These are phyloP conservation scores for Andrena marginata DNA, from an alignment of 2,888 invertebrate genomes.

Conservation along the genomic window DNA sequence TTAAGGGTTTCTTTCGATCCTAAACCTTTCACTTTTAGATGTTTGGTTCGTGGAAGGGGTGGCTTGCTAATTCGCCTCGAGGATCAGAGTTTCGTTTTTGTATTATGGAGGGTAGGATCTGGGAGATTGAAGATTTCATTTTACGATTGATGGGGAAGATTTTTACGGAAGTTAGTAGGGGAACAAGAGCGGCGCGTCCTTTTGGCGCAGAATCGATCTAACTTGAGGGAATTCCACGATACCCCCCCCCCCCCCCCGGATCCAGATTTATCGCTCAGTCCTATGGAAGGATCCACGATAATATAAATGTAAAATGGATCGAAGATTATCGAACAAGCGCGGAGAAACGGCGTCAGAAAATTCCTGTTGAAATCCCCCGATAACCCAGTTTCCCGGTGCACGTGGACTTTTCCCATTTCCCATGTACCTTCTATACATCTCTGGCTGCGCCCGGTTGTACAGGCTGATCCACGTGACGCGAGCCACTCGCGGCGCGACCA, in stretches of 20 bases:
- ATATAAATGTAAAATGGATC: conserved; percentile 62
- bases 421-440: conserved; percentile 35
- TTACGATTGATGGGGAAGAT: not conserved
- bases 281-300: conserved; percentile 43
- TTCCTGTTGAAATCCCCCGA: conserved; percentile 55
- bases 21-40: not conserved
- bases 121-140: not conserved
- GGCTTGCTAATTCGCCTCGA: not conserved
- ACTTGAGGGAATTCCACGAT: conserved; percentile 43
- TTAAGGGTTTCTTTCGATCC: not conserved
- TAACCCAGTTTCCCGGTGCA: conserved; percentile 52
- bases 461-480: conserved; percentile 9
- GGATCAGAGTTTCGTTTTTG: too few relatives aligned
- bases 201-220: conserved; percentile 31
- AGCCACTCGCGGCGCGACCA: not conserved
- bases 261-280: conserved; percentile 50
- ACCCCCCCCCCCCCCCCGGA: too few relatives aligned
- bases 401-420: conserved; percentile 56
- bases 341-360: conserved; percentile 59
- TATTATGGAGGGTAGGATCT: not conserved
- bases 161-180: not conserved
- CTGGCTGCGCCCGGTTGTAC: conserved; percentile 6
- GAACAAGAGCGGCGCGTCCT: not conserved
- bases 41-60: not conserved
- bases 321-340: conserved; percentile 56